phyloP scores from a whole-genome alignment of 2,888 invertebrate species.

The Rhabditoides inermis region DNA sequence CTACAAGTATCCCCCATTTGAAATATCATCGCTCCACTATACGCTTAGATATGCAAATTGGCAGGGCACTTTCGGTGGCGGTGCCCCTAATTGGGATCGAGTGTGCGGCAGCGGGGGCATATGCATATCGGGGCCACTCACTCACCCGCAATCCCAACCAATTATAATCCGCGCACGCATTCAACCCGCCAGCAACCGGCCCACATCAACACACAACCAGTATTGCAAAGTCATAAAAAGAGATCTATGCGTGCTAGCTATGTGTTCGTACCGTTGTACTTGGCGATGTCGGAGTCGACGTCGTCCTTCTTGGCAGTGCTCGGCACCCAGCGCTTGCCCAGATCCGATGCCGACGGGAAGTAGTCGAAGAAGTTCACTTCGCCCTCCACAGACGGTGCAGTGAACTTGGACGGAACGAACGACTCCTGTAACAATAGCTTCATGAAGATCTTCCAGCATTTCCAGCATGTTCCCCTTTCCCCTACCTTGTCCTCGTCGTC shows the following conservation, averaged over 20 bases:
- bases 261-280: constrained; percentile 72
- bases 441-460: background rate
- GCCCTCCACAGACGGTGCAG: constrained; percentile 3
- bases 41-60: too few species aligned
- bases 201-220: background rate
- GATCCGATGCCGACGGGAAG: constrained; percentile 53
- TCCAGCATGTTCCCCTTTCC: too few species aligned
- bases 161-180: background rate
- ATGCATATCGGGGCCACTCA: too few species aligned
- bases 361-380: constrained; percentile 22
- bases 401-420: constrained; percentile 18
- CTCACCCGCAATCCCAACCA: background rate
- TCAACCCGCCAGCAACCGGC: background rate
- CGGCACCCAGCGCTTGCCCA: constrained; percentile 72
- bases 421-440: constrained; percentile 7
- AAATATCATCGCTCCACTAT: too few species aligned
- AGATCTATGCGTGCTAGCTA: background rate
- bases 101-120: constrained; percentile 3
- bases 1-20: constrained; percentile 49
- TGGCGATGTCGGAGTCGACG: constrained; percentile 77
- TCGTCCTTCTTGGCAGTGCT: constrained; percentile 84
- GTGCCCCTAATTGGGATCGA: too few species aligned
- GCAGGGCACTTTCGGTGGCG: too few species aligned
- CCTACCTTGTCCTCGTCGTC: constrained; percentile 2
- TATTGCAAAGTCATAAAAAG: background rate